phyloP scores from a whole-genome alignment of 2,888 invertebrate species.

The Catocala sponsa region DNA sequence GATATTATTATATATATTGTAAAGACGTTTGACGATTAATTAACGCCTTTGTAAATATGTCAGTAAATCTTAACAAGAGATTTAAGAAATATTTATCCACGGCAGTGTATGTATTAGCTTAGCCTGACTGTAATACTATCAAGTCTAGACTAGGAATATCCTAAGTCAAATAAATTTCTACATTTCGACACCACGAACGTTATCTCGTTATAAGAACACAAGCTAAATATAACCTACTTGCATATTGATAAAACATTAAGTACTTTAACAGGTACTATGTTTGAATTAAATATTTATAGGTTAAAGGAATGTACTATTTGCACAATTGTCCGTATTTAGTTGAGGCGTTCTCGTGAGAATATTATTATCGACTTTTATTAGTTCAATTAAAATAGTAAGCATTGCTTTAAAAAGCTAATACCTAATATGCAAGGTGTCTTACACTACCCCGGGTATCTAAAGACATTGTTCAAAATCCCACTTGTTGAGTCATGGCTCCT shows the following conservation, averaged over 20 bases:
- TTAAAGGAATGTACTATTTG: conserved; percentile 44
- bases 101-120: no score
- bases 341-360: conserved; percentile 44
- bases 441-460: no score
- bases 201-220: not conserved
- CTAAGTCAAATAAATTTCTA: not conserved
- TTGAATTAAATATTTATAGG: conserved; percentile 50
- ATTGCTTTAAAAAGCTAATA: not conserved
- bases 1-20: no score
- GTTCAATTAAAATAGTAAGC: conserved; percentile 12
- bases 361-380: conserved; percentile 37
- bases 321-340: conserved; percentile 45
- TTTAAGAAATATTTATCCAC: no score
- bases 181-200: not conserved
- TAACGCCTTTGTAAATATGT: no score
- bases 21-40: no score
- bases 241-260: conserved; percentile 45
- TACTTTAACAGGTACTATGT: conserved; percentile 34
- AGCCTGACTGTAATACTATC: no score
- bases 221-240: conserved; percentile 34
- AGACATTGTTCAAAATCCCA: no score
- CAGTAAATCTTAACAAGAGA: no score
- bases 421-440: not conserved
- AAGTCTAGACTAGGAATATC: not conserved
- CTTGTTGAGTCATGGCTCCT: no score